phyloP scores from a whole-genome alignment of 2,113 vertebrate genomes.

The Myiagra hebetior region DNA sequence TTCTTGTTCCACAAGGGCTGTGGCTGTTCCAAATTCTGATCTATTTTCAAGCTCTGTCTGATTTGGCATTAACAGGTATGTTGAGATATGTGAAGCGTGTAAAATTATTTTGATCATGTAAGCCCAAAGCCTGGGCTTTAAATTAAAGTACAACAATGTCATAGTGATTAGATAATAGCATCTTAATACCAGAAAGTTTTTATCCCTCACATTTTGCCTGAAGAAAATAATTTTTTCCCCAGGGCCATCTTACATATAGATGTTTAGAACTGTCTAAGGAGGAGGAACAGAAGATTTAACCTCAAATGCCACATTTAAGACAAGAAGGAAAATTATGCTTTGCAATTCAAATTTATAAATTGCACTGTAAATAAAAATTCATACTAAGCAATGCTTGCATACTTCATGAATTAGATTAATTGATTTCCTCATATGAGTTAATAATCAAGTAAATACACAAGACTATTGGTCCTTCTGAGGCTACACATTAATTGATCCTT shows the following conservation, averaged over 20 bases:
- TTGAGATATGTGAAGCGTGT: conserved; percentile 8
- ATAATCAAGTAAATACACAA: background rate
- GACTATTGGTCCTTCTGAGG: background rate
- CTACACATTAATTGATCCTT: background rate
- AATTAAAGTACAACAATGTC: background rate
- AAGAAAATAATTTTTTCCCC: background rate
- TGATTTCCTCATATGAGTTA: background rate
- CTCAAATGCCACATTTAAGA: background rate
- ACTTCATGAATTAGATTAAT: background rate
- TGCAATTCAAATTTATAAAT: background rate
- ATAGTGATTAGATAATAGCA: background rate
- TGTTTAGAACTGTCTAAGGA: background rate
- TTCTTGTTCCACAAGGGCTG: background rate
- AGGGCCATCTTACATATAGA: background rate
- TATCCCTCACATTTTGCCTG: background rate
- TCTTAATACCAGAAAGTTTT: background rate
- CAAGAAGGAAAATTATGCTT: background rate
- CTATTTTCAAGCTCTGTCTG: background rate
- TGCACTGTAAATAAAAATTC: background rate
- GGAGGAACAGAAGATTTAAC: background rate
- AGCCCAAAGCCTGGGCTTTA: background rate
- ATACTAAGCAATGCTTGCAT: background rate
- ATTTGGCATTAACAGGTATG: background rate
- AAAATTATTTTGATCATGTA: background rate
- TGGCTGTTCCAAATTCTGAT: background rate